Evolutionary conservation across 2,888 invertebrate species (phyloP).

Genomic region (Brachylomia viminalis): DNA sequence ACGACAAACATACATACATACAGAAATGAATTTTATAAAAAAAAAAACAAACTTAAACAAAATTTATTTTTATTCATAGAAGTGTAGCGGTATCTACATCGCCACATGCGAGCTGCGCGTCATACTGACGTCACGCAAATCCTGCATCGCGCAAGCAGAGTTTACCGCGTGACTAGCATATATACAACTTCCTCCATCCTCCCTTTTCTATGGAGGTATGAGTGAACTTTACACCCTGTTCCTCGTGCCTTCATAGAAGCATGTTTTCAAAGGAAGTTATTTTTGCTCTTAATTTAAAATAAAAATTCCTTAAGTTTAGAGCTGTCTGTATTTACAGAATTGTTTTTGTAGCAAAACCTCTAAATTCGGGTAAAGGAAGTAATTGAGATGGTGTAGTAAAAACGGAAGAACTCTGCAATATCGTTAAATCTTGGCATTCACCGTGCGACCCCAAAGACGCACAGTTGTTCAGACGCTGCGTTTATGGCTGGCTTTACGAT

Average conservation of each 20-base stretch:
- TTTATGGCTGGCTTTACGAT: slow-evolving; percentile 21
- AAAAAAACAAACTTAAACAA: no score
- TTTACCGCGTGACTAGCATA: no score
- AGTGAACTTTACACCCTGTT: no score
- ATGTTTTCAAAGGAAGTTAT: background rate
- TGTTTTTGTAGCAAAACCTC: background rate
- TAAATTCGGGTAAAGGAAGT: background rate
- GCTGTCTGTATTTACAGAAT: background rate
- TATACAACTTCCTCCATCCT: no score
- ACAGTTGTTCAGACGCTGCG: slow-evolving; percentile 2
- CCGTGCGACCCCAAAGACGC: slow-evolving; percentile 1
- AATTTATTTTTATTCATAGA: background rate
- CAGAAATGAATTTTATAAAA: background rate
- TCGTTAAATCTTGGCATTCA: background rate
- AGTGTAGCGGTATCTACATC: no score
- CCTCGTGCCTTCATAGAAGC: no score
- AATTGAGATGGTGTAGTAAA: background rate
- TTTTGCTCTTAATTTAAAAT: background rate
- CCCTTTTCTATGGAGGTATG: no score
- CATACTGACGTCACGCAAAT: no score
- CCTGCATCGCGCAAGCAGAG: no score
- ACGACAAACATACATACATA: background rate
- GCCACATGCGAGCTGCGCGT: no score
- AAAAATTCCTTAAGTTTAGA: no score
- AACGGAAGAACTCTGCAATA: background rate